Base-by-base conservation (phyloP, 2,888 invertebrate genomes). In the Caenorhabditis wallacei region DNA sequence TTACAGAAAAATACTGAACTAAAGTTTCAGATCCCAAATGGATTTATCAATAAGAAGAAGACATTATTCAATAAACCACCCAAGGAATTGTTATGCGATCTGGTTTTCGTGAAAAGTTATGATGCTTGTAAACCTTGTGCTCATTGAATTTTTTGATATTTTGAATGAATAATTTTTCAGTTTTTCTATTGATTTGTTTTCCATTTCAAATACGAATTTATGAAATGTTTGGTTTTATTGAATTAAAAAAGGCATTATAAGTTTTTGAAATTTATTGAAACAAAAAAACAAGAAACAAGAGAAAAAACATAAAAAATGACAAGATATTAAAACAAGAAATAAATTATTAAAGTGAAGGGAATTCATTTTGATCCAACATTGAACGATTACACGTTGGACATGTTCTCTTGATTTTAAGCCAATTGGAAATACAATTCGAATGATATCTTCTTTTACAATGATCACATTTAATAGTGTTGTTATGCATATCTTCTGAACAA, bases 41-140 rank as follows among this genome's bases (percentile, higher is more conserved):
- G 35, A 18, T 57, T 57, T 10, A 57, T 57, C 57, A 57, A 57
- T 35, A 35, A 57, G 10, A 57, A 57, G 18, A n/a, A 24, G 8
- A 18, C 37, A 37, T 8, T 37, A 20, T 57, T 57, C 35, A 57
- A 37, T 11, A 57, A 57, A 30, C 18, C 57, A 57, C 57, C 57
- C 2, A 57, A 57, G 18, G 57, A 57, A 37, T 18, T 37, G 35
- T 11, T 57, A n/a, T 57, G 57, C n/a, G 30, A 16, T 26, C 26
- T 54, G 30, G 16, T n/a, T 3, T 26, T 20, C 11, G 16, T 57
- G 35, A 57, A 37, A 11, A 20, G 1, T 37, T 35, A 57, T 4
- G 20, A 35, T n/a, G 35, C 57, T 54, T 54, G 54, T 26, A 24
- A 54, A n/a, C 54, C 54, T 2, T 54, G 54, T 54, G 16, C 13